phyloP scores from a whole-genome alignment of 2,888 invertebrate genomes.

The Noctua fimbriata region DNA sequence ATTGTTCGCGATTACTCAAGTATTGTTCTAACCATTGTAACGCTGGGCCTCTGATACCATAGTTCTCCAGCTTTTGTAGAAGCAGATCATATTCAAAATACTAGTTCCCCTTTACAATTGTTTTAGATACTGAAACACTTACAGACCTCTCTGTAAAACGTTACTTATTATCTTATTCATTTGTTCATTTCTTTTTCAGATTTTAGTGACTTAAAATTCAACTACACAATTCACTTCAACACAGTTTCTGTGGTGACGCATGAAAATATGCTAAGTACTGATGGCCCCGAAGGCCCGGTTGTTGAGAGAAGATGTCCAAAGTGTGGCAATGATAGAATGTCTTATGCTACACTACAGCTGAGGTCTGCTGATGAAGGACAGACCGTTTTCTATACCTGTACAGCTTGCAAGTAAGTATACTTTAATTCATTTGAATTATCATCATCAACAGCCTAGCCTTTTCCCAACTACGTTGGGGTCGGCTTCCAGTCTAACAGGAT shows the following conservation, averaged over 20 bases:
- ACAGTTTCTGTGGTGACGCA: constrained; percentile 81
- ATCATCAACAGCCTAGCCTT: not conserved
- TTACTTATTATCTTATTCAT: not conserved
- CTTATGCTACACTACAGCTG: constrained; percentile 98
- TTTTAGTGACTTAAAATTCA: constrained; percentile 91
- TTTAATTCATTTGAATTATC: not conserved
- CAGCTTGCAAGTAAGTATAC: constrained; percentile 95
- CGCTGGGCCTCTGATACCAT: no score
- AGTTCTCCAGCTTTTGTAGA: no score
- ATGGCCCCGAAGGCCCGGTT: constrained; percentile 93
- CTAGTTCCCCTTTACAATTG: not conserved
- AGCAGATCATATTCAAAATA: no score
- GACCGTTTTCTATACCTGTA: constrained; percentile 99
- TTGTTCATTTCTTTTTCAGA: constrained; percentile 83
- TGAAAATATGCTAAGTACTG: constrained; percentile 79
- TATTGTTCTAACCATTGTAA: no score
- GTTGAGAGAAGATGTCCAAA: constrained; percentile 95
- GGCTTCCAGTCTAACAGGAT: not conserved
- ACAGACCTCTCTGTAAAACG: not conserved
- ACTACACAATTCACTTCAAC: constrained; percentile 94
- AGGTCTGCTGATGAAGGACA: constrained; percentile 99
- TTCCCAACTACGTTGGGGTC: not conserved
- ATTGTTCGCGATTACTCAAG: no score
- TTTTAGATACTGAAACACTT: not conserved
- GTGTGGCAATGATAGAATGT: constrained; percentile 98